Base-by-base conservation (phyloP, 2,888 invertebrate genomes). In the Omphaloscelis lunosa region DNA sequence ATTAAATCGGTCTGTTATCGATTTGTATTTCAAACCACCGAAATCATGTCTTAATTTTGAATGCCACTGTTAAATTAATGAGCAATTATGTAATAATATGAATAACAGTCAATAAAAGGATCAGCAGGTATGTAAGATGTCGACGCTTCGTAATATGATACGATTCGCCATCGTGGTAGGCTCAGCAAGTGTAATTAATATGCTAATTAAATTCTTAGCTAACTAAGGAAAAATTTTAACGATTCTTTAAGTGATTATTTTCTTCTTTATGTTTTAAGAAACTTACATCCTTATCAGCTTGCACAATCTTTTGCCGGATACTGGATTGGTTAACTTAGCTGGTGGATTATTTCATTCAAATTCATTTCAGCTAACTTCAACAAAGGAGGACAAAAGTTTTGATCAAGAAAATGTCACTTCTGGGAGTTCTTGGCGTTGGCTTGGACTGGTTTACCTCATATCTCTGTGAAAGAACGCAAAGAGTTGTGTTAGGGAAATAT, bases 171-270 rank as follows among this genome's bases (percentile, higher is more conserved):
- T 20, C 41, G n/a, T 29, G 12, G 27, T 59, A 39, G 68, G 51
- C 63, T 27, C 23, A 58, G 12, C 29, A 15, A 56, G 29, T 72
- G 20, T 63, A 68, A 71, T 80, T 45, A 68, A 62, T 41, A 72
- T 77, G 81, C 27, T 61, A 77, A 77, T 81, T 68, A 34, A 29
- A 61, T 72, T 81, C 68, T 72, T 79, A 69, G 68, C 41, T 20
- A 15, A 45, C 48, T 48, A 6, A 48, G 17, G 17, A 48, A 48
- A 17, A 23, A 53, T 79, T 34, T 79, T 63, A 34, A 73, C 2
- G 56, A 74, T 27, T 62, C 6, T 58, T 51, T 23, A 39, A 20
- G 17, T 34, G 23, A n/a, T 63, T 59, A 48, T 58, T 53, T 62
- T 45, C 39, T 27, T 45, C 17, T 70, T 39, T 67, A 53, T 56